Conservation (phyloP, 2,888 invertebrate species). For the Callyntrura sp. region DNA sequence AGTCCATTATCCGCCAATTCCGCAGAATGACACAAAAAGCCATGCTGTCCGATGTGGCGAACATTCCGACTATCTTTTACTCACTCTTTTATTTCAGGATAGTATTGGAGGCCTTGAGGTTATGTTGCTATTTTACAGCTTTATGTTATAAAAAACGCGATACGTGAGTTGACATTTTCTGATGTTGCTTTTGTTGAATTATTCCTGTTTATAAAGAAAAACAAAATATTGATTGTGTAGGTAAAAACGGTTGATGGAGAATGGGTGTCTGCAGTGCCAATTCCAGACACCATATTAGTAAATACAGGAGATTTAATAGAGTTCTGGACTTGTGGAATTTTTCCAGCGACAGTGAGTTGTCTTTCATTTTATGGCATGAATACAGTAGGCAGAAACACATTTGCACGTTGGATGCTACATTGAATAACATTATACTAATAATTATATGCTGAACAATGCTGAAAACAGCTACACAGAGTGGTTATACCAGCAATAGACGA, state of each 20-base stretch:
- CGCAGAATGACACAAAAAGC: not conserved
- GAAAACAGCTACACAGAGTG: conserved; percentile 62
- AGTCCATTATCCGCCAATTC: conserved; percentile 68
- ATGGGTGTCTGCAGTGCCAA: conserved; percentile 68
- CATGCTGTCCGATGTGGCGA: conserved; percentile 67
- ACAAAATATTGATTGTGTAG: too few relatives aligned
- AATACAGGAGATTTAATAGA: conserved; percentile 77
- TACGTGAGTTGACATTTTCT: too few relatives aligned
- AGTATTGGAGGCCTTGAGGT: conserved; percentile 66
- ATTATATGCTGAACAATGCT: not conserved
- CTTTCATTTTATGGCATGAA: not conserved
- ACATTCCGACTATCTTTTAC: conserved; percentile 73
- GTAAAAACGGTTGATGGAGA: conserved; percentile 66
- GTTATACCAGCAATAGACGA: conserved; percentile 48
- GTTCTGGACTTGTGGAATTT: conserved; percentile 77
- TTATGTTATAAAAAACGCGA: not conserved
- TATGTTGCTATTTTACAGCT: not conserved
- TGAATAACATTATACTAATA: too few relatives aligned
- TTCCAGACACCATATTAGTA: conserved; percentile 69
- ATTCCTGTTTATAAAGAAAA: not conserved
- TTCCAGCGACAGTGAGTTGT: conserved; percentile 75
- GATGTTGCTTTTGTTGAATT: not conserved
- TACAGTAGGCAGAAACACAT: not conserved
- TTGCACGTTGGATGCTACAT: not conserved
- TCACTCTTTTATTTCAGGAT: conserved; percentile 72